phyloP scores from a whole-genome alignment of 2,113 vertebrate species.

The Phodopus roborovskii region DNA sequence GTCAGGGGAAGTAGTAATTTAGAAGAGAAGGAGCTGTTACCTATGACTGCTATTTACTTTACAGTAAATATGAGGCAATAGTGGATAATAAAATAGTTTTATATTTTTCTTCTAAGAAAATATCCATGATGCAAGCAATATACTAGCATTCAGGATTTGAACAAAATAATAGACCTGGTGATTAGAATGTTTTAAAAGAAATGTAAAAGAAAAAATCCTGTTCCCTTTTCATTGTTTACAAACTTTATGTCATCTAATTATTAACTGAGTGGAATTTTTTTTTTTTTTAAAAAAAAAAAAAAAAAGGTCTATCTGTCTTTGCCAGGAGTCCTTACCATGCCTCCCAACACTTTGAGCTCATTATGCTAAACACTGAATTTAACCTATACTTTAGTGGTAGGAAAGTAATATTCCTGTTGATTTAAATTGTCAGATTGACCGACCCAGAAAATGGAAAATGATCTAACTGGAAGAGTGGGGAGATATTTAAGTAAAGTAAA shows the following conservation, averaged over 20 bases:
- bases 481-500: constrained; percentile 41
- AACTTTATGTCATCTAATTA: constrained; percentile 45
- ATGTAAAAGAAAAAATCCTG: background rate
- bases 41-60: constrained; percentile 79
- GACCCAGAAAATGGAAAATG: constrained; percentile 58
- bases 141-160: constrained; percentile 46
- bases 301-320: constrained; percentile 30
- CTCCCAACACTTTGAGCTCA: background rate
- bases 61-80: constrained; percentile 74
- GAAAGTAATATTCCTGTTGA: constrained; percentile 59
- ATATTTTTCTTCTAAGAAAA: constrained; percentile 75
- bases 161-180: constrained; percentile 46
- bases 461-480: constrained; percentile 8
- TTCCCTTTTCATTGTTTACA: constrained; percentile 43
- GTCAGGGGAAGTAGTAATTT: constrained; percentile 77
- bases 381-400: constrained; percentile 20
- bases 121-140: constrained; percentile 63
- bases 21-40: constrained; percentile 79
- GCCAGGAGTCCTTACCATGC: background rate
- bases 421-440: constrained; percentile 69
- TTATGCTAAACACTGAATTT: constrained; percentile 66
- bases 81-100: constrained; percentile 78
- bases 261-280: constrained; percentile 45
- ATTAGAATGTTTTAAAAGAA: constrained; percentile 49
- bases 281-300: too few species aligned